A percentile compares a stretch with the other conserved stretches of the same genome.
These are phyloP conservation scores for Heteronetta atricapilla DNA, from an alignment of 2,113 vertebrate species.

Conservation along the genomic window DNA sequence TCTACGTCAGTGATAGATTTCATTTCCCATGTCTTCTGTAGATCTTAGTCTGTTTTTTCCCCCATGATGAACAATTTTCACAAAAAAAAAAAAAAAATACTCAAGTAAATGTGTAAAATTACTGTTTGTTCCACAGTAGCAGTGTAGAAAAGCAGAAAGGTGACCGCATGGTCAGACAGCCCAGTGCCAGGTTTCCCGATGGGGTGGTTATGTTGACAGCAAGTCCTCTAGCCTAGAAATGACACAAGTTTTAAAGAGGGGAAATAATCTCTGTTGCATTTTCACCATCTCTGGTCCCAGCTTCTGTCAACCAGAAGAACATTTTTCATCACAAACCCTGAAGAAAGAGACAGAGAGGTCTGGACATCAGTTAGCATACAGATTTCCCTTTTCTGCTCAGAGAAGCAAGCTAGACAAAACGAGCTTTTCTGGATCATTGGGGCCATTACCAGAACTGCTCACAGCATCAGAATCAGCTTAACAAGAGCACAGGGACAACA, in stretches of 20 bases:
- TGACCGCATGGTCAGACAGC: not conserved
- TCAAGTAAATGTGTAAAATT: not conserved
- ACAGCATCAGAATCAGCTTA: not conserved
- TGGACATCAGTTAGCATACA: not conserved
- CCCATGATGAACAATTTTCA: rapidly evolving
- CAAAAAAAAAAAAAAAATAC: not conserved
- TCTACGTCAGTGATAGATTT: not conserved
- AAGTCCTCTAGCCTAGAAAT: not conserved
- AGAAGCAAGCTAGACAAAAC: not conserved
- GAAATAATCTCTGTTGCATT: not conserved
- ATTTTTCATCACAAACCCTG: not conserved
- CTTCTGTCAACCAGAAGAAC: not conserved
- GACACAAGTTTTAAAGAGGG: rapidly evolving
- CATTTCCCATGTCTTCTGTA: not conserved
- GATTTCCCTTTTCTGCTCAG: not conserved
- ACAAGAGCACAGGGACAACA: no score
- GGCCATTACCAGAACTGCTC: not conserved
- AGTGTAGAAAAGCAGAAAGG: not conserved
- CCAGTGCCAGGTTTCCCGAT: not conserved
- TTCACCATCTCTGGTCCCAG: not conserved
- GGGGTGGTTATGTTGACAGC: not conserved
- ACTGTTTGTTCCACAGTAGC: not conserved
- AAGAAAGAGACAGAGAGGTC: not conserved
- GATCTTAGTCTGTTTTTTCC: not conserved
- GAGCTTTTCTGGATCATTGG: not conserved